These are phyloP conservation scores for Chymomyza costata DNA, from an alignment of 1,140 invertebrate genomes.

Conservation along the genomic window DNA sequence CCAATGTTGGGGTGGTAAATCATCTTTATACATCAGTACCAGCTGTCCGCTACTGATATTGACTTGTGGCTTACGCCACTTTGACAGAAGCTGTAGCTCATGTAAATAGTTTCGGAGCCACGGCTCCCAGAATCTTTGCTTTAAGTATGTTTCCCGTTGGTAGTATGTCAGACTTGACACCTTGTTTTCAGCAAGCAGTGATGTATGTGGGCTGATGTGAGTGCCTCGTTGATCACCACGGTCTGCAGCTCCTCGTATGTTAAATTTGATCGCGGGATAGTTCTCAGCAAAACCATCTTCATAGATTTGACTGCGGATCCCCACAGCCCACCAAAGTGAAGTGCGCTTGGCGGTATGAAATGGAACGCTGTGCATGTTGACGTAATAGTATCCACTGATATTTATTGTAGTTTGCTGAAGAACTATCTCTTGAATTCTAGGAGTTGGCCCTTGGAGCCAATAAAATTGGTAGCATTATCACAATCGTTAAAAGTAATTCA, in stretches of 20 bases:
- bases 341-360: too few relatives aligned
- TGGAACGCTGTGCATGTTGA: too few relatives aligned
- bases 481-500: background rate
- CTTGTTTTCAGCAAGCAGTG: slow-evolving; percentile 23
- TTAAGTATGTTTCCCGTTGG: background rate
- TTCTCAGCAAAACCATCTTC: too few relatives aligned
- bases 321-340: too few relatives aligned
- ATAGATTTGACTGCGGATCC: too few relatives aligned
- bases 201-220: too few relatives aligned
- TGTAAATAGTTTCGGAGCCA: slow-evolving; percentile 53
- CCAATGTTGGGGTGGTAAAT: slow-evolving; percentile 55
- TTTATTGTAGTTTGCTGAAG: too few relatives aligned
- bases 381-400: too few relatives aligned
- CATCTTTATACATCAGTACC: slow-evolving; percentile 1
- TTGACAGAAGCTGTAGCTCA: background rate
- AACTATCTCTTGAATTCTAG: background rate
- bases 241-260: too few relatives aligned
- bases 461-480: too few relatives aligned
- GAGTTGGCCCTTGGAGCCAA: background rate
- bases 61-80: background rate
- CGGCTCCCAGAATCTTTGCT: background rate
- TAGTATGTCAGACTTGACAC: background rate
- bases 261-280: too few relatives aligned
- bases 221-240: too few relatives aligned
- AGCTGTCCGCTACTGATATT: background rate